Evolutionary conservation across 2,113 vertebrate genomes (phyloP).

Genomic region (Maccullochella peelii): DNA sequence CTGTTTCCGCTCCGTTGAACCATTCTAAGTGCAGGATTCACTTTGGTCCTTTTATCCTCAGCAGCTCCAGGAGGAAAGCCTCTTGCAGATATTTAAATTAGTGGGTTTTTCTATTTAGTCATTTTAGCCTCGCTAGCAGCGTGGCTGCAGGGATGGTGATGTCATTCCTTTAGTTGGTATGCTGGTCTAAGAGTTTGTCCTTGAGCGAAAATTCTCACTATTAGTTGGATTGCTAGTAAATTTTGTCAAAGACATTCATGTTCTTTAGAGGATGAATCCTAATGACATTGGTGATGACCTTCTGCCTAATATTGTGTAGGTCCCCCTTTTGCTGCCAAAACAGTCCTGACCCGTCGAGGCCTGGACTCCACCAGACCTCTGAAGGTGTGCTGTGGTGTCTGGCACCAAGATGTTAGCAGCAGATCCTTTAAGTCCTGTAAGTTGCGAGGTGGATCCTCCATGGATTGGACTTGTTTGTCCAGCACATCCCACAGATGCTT

Average conservation of each 20-base stretch:
- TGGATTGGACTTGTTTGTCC: no score
- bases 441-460: no score
- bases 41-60: background rate
- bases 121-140: background rate
- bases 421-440: no score
- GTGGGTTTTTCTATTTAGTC: background rate
- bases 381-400: no score
- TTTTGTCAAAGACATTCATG: background rate
- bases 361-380: no score
- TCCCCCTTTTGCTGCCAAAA: no score
- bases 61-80: background rate
- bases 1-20: conserved; percentile 15
- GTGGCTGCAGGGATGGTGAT: background rate
- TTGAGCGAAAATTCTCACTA: background rate
- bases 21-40: background rate
- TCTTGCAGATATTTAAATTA: conserved; percentile 15
- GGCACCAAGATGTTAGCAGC: no score
- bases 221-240: background rate
- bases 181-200: background rate
- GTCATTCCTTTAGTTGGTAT: background rate
- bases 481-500: no score
- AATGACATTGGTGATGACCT: no score
- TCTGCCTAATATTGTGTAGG: no score
- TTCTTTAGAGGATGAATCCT: no score
- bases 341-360: no score